These are phyloP conservation scores for Drosophila navojoa DNA, from an alignment of 1,140 invertebrate genomes.

Conservation along the genomic window DNA sequence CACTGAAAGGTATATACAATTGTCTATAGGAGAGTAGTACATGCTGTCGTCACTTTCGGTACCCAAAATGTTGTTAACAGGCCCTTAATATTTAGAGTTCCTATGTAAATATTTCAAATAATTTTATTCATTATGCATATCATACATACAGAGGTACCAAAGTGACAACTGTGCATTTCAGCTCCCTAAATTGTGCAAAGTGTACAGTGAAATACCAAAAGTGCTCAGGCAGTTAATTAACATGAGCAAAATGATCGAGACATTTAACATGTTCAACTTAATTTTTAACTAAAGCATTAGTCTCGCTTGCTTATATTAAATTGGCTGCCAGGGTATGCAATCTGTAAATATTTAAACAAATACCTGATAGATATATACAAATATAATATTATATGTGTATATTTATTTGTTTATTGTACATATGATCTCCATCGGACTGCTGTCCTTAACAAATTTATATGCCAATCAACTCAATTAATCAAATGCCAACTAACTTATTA, in stretches of 20 bases:
- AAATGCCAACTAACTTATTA: conserved; percentile 40
- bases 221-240: not conserved
- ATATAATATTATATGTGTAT: not conserved
- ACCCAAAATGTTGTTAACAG: conserved; percentile 11
- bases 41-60: conserved; percentile 46
- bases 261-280: not conserved
- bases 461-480: conserved; percentile 32
- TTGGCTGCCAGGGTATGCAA: not conserved
- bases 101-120: not conserved
- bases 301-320: not conserved
- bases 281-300: not conserved
- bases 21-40: conserved; percentile 32
- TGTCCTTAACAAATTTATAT: conserved; percentile 22
- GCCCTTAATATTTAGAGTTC: not conserved
- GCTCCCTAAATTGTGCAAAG: conserved; percentile 21
- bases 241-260: too few relatives aligned
- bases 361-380: conserved; percentile 26
- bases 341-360: conserved; percentile 53
- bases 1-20: conserved; percentile 84
- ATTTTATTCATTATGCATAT: too few relatives aligned
- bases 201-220: conserved; percentile 1
- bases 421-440: not conserved
- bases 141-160: conserved; percentile 42
- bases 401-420: not conserved
- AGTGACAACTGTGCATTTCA: conserved; percentile 43